Percentiles rank a stretch among this genome's conserved stretches.
phyloP scores from a whole-genome alignment of 2,888 invertebrate species.

The Gandaritis pyraliata region DNA sequence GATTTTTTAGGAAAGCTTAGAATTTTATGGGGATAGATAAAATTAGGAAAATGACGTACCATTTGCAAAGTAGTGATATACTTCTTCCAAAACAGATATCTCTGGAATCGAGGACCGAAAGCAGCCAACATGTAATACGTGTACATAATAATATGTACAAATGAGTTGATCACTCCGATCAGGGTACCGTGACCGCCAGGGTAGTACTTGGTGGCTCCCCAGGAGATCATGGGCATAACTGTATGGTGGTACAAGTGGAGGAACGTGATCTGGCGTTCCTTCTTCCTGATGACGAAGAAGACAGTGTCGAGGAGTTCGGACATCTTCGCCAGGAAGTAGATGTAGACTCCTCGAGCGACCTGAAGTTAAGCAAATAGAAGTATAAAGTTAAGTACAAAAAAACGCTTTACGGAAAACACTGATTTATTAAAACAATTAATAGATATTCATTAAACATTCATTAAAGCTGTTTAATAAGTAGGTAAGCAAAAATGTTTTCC shows the following conservation, averaged over 20 bases:
- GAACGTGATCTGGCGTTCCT: constrained; percentile 94
- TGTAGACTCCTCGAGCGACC: constrained; percentile 90
- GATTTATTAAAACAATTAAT: no score
- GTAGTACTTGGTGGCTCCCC: constrained; percentile 96
- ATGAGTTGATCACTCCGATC: constrained; percentile 95
- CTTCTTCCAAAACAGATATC: constrained; percentile 97
- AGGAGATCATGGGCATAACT: constrained; percentile 96
- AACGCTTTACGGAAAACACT: no score
- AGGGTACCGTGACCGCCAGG: constrained; percentile 96
- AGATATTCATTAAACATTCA: no score
- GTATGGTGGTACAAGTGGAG: constrained; percentile 97
- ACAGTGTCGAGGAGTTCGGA: constrained; percentile 96
- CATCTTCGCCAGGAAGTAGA: constrained; percentile 95
- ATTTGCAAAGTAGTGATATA: constrained; percentile 91
- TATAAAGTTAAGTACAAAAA: background rate
- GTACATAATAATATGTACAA: constrained; percentile 98
- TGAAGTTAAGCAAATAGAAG: constrained; percentile 54
- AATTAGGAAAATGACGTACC: constrained; percentile 41
- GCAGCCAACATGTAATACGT: constrained; percentile 95
- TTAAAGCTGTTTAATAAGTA: no score
- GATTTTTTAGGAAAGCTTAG: no score
- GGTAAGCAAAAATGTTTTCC: no score
- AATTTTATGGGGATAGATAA: no score
- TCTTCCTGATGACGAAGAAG: constrained; percentile 97
- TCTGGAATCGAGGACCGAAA: constrained; percentile 93